Evolutionary conservation across 2,888 invertebrate species (phyloP), one percentile per base, ranked within the genome.

Genomic region (Tortricodes alternella): DNA sequence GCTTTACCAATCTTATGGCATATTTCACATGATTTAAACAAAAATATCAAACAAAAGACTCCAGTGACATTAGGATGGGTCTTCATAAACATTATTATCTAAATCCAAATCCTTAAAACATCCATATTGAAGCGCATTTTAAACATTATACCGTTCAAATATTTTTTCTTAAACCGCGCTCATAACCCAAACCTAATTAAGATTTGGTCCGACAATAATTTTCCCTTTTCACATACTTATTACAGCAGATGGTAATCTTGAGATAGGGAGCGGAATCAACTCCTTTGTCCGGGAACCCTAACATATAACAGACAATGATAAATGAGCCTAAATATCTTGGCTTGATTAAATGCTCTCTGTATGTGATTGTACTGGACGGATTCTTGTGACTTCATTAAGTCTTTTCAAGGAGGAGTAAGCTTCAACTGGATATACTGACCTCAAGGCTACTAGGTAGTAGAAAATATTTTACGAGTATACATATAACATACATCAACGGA

Each of bases 171-270:
- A 37, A 49, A 55, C 55, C 55, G 41, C 7, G 23, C 51, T 24
- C 35, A 43, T 13, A 46, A 13, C 50, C 24, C 35, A 65, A 68
- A 74, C 60, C 71, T 78, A 79, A 80, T 80, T 78, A 80, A 78
- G 76, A 76, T 77, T 67, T 68, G 62, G 66, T 49, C 60, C 58
- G 65, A 60, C 63, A 53, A 53, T 58, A 58, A 58, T 58, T 58
- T 48, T 35, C 61, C 62, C 70, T 68, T 73, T 77, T 72, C 78
- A 73, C 68, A 68, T 70, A 71, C 75, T 74, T 74, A 78, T 76
- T 76, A 78, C 71, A 67, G 32, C 64, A 69, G 76, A 81, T 80
- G 72, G 70, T 77, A 76, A 82, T 80, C 82, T 76, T 64, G 55
- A 59, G 48, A 43, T 43, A 41, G 65, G 66, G 60, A 61, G 46